Evolutionary conservation across 2,113 vertebrate genomes (phyloP).

Genomic region (Terrapene triunguis): DNA sequence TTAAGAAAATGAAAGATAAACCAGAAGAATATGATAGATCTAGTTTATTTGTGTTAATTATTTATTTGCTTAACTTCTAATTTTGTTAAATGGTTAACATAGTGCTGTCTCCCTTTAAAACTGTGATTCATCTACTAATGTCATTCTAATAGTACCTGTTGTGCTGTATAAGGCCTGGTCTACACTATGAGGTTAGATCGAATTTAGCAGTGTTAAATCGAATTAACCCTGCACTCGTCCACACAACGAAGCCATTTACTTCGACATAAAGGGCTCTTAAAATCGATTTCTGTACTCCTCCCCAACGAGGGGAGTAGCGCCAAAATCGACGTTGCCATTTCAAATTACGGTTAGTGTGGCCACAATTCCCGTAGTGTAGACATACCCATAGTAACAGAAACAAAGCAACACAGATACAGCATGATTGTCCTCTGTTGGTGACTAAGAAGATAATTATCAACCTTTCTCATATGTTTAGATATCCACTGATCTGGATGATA

Average conservation of each 20-base stretch:
- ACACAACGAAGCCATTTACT: too few relatives aligned
- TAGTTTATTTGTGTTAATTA: neutral
- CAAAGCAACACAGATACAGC: slow-evolving; percentile 31
- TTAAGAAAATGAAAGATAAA: neutral
- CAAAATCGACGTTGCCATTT: too few relatives aligned
- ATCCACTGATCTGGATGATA: slow-evolving; percentile 18
- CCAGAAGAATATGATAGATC: neutral
- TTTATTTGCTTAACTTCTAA: neutral
- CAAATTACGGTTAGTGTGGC: too few relatives aligned
- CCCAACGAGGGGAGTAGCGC: too few relatives aligned
- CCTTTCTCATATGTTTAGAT: neutral
- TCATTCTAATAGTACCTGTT: neutral
- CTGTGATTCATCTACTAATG: neutral
- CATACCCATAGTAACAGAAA: neutral
- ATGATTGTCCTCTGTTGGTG: slow-evolving; percentile 14
- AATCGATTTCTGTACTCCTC: too few relatives aligned
- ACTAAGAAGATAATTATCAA: neutral
- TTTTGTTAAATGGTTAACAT: rapidly evolving
- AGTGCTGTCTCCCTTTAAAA: neutral
- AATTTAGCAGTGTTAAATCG: too few relatives aligned
- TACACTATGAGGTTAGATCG: too few relatives aligned
- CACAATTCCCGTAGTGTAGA: too few relatives aligned
- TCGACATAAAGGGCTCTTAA: too few relatives aligned
- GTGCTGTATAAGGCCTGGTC: neutral
- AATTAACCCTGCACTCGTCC: too few relatives aligned